phyloP scores from a whole-genome alignment of 2,113 vertebrate species.

The Capreolus pygargus region DNA sequence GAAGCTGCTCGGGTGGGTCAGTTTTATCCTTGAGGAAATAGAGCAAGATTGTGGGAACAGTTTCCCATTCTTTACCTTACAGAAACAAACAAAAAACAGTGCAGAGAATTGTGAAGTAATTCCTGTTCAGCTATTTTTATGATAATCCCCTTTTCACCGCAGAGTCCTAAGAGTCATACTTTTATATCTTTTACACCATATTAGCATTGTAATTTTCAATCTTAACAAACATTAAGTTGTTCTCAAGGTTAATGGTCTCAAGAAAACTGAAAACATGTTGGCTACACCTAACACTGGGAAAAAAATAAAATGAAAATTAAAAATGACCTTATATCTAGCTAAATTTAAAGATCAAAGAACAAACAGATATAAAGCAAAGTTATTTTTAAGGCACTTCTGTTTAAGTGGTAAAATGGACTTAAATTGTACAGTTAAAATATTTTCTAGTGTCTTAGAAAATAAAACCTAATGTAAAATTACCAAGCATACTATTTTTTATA shows the following conservation, averaged over 20 bases:
- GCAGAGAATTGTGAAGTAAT: slow-evolving; percentile 20
- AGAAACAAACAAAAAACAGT: slow-evolving; percentile 5
- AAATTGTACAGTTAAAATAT: neutral
- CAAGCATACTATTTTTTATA: neutral
- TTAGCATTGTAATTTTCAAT: slow-evolving; percentile 41
- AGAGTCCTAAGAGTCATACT: slow-evolving; percentile 13
- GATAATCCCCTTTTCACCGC: neutral
- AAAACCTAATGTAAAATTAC: neutral
- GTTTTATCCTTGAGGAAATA: neutral
- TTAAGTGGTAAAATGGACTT: slow-evolving; percentile 17
- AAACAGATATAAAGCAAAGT: slow-evolving; percentile 17
- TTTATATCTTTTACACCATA: slow-evolving; percentile 25
- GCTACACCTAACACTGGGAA: slow-evolving; percentile 43
- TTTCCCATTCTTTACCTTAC: neutral
- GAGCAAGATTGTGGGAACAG: neutral
- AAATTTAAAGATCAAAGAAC: slow-evolving; percentile 56
- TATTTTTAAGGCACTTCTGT: neutral
- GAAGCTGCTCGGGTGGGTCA: neutral
- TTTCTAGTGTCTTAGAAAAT: neutral
- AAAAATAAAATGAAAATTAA: slow-evolving; percentile 60
- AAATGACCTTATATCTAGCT: slow-evolving; percentile 37
- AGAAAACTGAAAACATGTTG: slow-evolving; percentile 28
- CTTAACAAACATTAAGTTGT: slow-evolving; percentile 55
- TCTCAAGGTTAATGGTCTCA: slow-evolving; percentile 38
- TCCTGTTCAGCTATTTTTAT: neutral